A percentile compares a stretch with the other conserved stretches of the same genome.
Evolutionary conservation across 2,113 vertebrate genomes (phyloP).

Genomic region (Chauna torquata): DNA sequence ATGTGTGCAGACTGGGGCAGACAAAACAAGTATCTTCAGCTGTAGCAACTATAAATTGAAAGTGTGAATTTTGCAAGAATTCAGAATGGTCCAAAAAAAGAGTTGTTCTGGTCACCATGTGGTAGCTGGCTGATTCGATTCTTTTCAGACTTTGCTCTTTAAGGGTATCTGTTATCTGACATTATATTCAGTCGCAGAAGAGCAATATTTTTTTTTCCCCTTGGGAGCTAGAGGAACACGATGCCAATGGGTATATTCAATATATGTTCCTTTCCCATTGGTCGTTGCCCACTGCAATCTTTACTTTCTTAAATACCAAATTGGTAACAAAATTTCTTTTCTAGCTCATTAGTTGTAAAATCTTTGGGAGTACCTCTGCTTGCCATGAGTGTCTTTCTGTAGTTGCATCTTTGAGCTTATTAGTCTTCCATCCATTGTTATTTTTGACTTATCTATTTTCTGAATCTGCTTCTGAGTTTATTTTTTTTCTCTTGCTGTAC

Average conservation of each 20-base stretch:
- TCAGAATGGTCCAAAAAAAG: background rate
- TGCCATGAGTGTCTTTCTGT: background rate
- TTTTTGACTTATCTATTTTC: background rate
- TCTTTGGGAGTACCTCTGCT: background rate
- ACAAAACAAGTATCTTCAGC: constrained; percentile 25
- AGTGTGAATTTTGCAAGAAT: background rate
- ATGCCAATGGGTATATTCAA: background rate
- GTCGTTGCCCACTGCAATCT: fast-evolving
- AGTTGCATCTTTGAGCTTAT: background rate
- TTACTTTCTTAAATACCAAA: background rate
- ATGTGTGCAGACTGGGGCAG: background rate
- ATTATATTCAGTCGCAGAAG: background rate
- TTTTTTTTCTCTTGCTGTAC: background rate
- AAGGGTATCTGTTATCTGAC: background rate
- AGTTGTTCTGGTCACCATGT: background rate
- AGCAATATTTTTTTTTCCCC: background rate
- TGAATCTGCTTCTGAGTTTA: background rate
- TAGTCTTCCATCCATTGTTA: background rate
- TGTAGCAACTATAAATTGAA: background rate
- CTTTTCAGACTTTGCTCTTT: background rate
- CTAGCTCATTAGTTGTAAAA: background rate
- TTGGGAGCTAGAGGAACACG: background rate
- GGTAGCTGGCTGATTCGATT: background rate
- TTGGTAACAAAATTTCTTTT: background rate
- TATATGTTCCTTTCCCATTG: background rate